Evolutionary conservation across 1,140 invertebrate species (phyloP).

Genomic region (Eupristina koningsbergeri): DNA sequence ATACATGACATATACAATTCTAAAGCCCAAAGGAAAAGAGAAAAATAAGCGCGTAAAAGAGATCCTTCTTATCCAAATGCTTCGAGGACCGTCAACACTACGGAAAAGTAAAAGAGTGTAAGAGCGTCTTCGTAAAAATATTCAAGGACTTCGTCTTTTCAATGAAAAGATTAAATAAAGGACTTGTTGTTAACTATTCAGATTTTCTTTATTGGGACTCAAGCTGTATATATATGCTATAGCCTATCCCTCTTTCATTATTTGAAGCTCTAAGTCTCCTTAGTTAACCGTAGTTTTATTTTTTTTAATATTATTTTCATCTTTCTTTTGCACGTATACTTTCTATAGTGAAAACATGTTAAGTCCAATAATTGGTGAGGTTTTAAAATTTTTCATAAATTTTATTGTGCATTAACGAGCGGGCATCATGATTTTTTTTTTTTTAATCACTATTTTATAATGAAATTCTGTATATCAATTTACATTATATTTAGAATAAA

Average conservation of each 20-base stretch:
- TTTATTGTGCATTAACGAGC: no score
- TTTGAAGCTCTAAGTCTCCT: background rate
- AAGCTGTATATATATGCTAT: background rate
- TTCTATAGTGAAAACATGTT: no score
- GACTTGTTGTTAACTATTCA: slow-evolving; percentile 47
- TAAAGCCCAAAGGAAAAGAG: background rate
- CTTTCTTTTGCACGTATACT: background rate
- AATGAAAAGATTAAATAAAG: slow-evolving; percentile 43
- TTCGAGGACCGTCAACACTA: slow-evolving; percentile 39
- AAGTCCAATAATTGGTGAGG: no score
- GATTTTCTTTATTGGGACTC: slow-evolving; percentile 34
- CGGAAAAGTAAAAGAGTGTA: slow-evolving; percentile 5
- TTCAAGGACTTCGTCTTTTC: slow-evolving; percentile 10
- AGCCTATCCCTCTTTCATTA: background rate
- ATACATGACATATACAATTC: background rate
- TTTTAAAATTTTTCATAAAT: background rate
- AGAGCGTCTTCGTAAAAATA: slow-evolving; percentile 8
- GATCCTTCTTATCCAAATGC: slow-evolving; percentile 9
- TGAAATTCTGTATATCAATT: no score
- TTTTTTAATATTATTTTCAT: background rate
- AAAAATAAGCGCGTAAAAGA: background rate
- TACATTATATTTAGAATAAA: no score
- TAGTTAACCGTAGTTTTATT: background rate
- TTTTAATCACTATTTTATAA: no score
- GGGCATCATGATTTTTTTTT: no score